Conservation (phyloP, 2,797 vertebrate species). For the Lepus townsendii region DNA sequence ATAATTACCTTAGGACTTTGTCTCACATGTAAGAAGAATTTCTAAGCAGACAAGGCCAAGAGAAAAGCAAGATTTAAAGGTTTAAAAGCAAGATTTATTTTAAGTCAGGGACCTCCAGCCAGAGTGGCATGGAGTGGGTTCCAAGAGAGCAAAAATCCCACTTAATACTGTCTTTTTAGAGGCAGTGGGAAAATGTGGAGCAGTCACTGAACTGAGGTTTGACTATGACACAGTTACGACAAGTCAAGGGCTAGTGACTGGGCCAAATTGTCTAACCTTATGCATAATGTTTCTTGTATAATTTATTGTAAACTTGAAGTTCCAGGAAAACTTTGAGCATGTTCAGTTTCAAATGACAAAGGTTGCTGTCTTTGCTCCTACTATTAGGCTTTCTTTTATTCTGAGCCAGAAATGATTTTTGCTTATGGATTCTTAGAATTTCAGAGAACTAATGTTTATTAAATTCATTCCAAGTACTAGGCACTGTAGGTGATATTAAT, state of each 20-base stretch:
- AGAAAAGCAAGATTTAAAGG: too few species aligned
- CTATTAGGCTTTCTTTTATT: neutral
- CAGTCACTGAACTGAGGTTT: neutral
- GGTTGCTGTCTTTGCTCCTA: neutral
- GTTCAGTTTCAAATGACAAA: neutral
- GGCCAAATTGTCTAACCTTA: neutral
- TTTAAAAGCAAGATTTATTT: too few species aligned
- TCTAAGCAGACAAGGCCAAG: too few species aligned
- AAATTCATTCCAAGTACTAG: neutral
- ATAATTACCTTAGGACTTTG: too few species aligned
- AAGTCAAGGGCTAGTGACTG: neutral
- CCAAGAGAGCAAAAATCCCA: too few species aligned
- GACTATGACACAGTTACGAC: neutral
- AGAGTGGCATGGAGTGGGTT: too few species aligned
- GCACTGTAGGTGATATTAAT: neutral
- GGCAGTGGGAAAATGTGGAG: neutral
- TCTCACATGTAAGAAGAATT: too few species aligned
- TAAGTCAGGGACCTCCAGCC: too few species aligned
- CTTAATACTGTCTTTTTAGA: neutral
- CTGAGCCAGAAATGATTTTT: neutral
- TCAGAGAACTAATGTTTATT: constrained; percentile 47
- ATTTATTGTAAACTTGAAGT: neutral
- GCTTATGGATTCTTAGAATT: neutral
- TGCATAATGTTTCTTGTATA: neutral
- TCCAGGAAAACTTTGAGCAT: neutral